A percentile compares a stretch with the other conserved stretches of the same genome.
phyloP scores from a whole-genome alignment of 2,797 vertebrate species.

The Poeciliopsis paucimaculata region DNA sequence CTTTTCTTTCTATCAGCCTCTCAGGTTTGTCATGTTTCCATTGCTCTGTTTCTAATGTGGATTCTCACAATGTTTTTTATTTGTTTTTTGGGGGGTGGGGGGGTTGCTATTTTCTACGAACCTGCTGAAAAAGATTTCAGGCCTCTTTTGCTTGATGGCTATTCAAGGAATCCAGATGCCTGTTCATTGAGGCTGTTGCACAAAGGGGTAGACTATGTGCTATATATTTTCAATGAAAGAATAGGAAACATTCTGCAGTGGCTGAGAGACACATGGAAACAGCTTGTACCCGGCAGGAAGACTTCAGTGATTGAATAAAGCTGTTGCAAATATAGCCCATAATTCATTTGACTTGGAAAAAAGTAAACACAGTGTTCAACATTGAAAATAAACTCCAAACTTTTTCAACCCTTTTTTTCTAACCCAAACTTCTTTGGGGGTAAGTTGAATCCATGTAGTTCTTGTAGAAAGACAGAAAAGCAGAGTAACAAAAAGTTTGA shows the following conservation, averaged over 20 bases:
- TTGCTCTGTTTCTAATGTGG: conserved; percentile 30
- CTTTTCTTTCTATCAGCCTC: background rate
- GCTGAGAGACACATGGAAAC: conserved; percentile 14
- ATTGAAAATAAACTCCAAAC: background rate
- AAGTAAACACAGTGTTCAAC: background rate
- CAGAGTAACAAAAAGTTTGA: background rate
- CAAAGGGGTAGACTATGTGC: conserved; percentile 24
- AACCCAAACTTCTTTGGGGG: background rate
- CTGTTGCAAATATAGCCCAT: background rate
- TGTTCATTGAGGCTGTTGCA: conserved; percentile 24
- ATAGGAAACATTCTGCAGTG: conserved; percentile 35
- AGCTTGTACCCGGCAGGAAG: background rate
- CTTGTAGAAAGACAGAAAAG: background rate
- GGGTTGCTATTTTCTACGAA: conserved; percentile 18
- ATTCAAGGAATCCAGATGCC: conserved; percentile 39
- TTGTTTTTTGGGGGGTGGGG: no score
- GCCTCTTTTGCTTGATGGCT: conserved; percentile 37
- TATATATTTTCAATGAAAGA: conserved; percentile 30
- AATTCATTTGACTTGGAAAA: background rate
- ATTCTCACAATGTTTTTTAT: conserved; percentile 28
- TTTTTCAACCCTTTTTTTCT: background rate
- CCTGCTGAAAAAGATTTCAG: conserved; percentile 19
- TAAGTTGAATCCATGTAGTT: background rate
- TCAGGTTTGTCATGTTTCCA: conserved; percentile 29
- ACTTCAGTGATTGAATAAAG: background rate